These are phyloP conservation scores for Myopa tessellatipennis DNA, from an alignment of 2,888 invertebrate genomes.

Conservation along the genomic window DNA sequence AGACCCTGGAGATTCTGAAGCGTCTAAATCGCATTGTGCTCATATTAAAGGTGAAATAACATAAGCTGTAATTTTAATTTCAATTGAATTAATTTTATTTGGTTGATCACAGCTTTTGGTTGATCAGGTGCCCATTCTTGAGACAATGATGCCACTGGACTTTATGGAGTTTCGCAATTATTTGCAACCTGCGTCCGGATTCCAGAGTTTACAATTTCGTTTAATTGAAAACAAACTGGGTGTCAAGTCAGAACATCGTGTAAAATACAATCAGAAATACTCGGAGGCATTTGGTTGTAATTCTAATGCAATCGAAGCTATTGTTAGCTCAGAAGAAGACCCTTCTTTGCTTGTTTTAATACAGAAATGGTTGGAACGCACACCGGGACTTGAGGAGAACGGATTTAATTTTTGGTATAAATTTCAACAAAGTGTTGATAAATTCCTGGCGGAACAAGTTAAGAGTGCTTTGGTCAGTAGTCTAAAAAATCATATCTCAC, in stretches of 20 bases:
- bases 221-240: constrained; percentile 94
- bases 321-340: constrained; percentile 81
- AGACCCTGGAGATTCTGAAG: constrained; percentile 92
- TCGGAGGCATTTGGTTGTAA: constrained; percentile 86
- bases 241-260: constrained; percentile 83
- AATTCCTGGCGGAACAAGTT: constrained; percentile 78
- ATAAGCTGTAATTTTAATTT: no score
- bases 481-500: background rate
- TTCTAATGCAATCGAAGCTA: constrained; percentile 71
- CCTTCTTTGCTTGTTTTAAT: constrained; percentile 88
- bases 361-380: constrained; percentile 93
- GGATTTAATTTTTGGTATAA: constrained; percentile 96
- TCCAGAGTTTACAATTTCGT: constrained; percentile 96
- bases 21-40: constrained; percentile 90
- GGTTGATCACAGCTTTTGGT: constrained; percentile 79
- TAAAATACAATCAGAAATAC: constrained; percentile 94
- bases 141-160: constrained; percentile 99
- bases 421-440: constrained; percentile 80
- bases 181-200: constrained; percentile 95
- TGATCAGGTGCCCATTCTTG: constrained; percentile 96
- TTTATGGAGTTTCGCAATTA: constrained; percentile 97
- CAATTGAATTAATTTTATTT: no score
- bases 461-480: constrained; percentile 70
- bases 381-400: constrained; percentile 86
- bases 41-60: constrained; percentile 82